Conservation (phyloP, 2,113 vertebrate species). For the Parus major region DNA sequence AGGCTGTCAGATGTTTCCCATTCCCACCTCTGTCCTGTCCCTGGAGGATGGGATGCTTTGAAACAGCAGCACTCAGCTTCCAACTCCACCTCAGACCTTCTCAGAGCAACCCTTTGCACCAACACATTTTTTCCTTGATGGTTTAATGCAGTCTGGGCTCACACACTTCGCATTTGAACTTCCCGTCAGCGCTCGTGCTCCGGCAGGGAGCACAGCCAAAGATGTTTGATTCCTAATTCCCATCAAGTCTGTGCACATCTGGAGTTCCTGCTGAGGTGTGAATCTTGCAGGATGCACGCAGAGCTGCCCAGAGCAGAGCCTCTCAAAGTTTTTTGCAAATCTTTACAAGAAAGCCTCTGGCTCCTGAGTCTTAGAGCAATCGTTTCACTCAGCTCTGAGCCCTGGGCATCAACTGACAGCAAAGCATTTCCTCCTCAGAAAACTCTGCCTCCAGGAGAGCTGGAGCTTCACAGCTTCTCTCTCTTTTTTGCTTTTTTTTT, state of each 20-base stretch:
- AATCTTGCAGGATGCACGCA: neutral
- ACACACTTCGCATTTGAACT: neutral
- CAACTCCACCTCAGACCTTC: neutral
- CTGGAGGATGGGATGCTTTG: neutral
- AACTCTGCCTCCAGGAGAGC: neutral
- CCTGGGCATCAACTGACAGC: constrained; percentile 10
- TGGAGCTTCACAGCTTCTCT: neutral
- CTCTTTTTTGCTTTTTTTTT: neutral
- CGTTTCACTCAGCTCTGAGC: neutral
- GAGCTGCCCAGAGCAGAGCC: neutral
- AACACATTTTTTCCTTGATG: neutral
- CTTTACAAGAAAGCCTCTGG: constrained; percentile 11
- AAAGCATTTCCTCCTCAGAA: constrained; percentile 24
- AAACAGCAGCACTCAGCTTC: neutral
- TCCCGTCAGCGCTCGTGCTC: neutral
- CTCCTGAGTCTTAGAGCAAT: neutral
- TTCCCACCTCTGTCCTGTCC: neutral
- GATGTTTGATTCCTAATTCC: neutral
- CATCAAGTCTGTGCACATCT: neutral
- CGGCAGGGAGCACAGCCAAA: neutral
- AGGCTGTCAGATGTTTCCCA: neutral
- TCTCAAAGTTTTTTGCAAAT: neutral
- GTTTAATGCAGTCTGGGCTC: neutral
- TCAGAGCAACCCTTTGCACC: neutral
- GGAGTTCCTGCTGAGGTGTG: neutral